These are phyloP conservation scores for Microchirus variegatus DNA, from an alignment of 2,797 vertebrate species.

Conservation along the genomic window DNA sequence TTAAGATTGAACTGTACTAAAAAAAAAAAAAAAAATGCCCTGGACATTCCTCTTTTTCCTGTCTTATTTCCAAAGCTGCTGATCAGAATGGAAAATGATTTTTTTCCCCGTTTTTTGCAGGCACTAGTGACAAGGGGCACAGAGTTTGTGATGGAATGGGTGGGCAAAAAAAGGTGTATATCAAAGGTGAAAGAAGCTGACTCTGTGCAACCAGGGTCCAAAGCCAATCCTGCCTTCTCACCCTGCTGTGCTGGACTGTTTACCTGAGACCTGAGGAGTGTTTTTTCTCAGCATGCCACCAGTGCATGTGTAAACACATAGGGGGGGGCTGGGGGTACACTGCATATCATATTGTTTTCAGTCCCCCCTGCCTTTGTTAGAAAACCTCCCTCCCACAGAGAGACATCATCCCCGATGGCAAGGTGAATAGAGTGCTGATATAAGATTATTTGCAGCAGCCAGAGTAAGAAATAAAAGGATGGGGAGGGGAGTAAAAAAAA, in stretches of 20 bases:
- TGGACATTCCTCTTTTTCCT: constrained; percentile 1
- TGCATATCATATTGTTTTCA: constrained; percentile 55
- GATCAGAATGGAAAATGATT: background rate
- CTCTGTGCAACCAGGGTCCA: constrained; percentile 62
- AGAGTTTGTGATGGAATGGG: constrained; percentile 5
- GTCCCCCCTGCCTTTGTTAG: constrained; percentile 61
- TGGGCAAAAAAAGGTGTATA: background rate
- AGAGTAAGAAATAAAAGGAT: constrained; percentile 19
- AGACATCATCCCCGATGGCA: constrained; percentile 81
- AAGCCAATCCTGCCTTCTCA: constrained; percentile 73
- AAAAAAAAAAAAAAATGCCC: constrained; percentile 8
- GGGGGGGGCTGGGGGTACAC: constrained; percentile 6
- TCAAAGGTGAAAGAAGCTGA: constrained; percentile 55
- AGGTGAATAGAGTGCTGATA: constrained; percentile 83
- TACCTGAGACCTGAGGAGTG: constrained; percentile 77
- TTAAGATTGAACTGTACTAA: constrained; percentile 9
- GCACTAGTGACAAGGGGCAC: background rate
- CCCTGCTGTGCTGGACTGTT: constrained; percentile 69
- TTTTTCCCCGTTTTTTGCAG: background rate
- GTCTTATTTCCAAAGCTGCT: background rate
- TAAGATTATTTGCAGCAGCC: constrained; percentile 72
- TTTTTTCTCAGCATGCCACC: constrained; percentile 77
- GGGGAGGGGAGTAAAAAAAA: constrained; percentile 1
- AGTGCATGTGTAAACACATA: constrained; percentile 63
- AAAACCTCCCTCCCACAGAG: constrained; percentile 65